Evolutionary conservation across 2,113 vertebrate species (phyloP), one percentile per base, ranked within the genome.

Genomic region (Struthio camelus): DNA sequence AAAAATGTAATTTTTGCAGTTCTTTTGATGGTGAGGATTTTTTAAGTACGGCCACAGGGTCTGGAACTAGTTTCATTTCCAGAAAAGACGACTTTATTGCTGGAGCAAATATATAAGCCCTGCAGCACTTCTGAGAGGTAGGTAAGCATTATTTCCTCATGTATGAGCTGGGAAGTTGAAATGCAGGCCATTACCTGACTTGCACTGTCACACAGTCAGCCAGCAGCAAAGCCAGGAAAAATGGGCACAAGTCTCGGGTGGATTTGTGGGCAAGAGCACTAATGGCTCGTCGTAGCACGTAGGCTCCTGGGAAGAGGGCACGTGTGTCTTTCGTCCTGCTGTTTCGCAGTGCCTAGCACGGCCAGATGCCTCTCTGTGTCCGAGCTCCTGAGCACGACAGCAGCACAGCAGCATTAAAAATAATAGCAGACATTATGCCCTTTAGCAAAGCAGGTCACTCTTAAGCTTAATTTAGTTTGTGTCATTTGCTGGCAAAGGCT

Each of bases 351-450:
- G 46, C 70, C 51, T 22, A 8, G 25, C 7, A 4, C 51, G 7
- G 2, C 7, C 3, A 20, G 15, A 8, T 23, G 34, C 22, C 15
- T 32, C 7, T 71, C 48, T 48, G 25, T 42, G 59, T 32, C 58
- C 19, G 15, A 46, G 58, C 17, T 8, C n/a, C 30, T 0, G 0
- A 28, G 38, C 0, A 0, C 81, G 51, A 19, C 80, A 48, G 42
- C 32, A 2, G 0, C 15, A 4, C 64, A 48, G 67, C 11, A n/a
- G 4, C 17, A 34, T 23, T 61, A 38, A 20, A 20, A 70, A 28
- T 2, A 17, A 38, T 9, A 34, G 9, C 24, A 40, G 6, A 25
- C 2, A 0, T 34, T 34, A 2, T 23, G 2, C 10, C 69, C 34
- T 48, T 23, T 18, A 3, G 2, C 14, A 8, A 61, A 78, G 12